phyloP scores from a whole-genome alignment of 2,113 vertebrate genomes.

The Lagopus leucura region DNA sequence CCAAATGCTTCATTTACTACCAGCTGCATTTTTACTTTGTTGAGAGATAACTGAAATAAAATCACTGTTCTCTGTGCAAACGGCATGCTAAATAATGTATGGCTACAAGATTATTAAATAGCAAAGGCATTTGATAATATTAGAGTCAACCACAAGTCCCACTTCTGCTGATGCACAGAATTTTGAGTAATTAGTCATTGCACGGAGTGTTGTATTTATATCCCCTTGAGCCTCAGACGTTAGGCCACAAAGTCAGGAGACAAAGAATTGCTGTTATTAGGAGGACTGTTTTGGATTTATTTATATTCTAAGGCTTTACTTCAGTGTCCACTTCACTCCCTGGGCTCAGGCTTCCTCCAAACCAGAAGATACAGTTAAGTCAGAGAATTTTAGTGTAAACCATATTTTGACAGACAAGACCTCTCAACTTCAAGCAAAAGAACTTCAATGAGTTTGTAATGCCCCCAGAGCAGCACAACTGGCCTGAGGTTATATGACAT shows the following conservation, averaged over 20 bases:
- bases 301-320: slow-evolving; percentile 75
- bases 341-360: slow-evolving; percentile 46
- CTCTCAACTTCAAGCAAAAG: slow-evolving; percentile 52
- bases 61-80: slow-evolving; percentile 76
- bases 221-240: slow-evolving; percentile 76
- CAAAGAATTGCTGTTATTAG: slow-evolving; percentile 78
- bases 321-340: slow-evolving; percentile 65
- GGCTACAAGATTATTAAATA: slow-evolving; percentile 75
- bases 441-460: slow-evolving; percentile 58
- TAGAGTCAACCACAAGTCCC: slow-evolving; percentile 78
- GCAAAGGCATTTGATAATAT: slow-evolving; percentile 79
- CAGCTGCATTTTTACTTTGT: slow-evolving; percentile 78
- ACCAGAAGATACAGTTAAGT: slow-evolving; percentile 63
- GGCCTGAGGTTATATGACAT: slow-evolving; percentile 48
- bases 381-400: slow-evolving; percentile 68
- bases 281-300: slow-evolving; percentile 72
- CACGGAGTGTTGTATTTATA: slow-evolving; percentile 77
- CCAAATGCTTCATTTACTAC: slow-evolving; percentile 77
- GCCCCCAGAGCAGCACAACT: slow-evolving; percentile 38
- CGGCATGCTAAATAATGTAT: slow-evolving; percentile 64
- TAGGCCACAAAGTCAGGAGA: slow-evolving; percentile 82
- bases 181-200: slow-evolving; percentile 81
- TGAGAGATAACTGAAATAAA: slow-evolving; percentile 76
- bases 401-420: slow-evolving; percentile 56
- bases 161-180: slow-evolving; percentile 81